Conservation (phyloP, 1,140 invertebrate genomes). For the Cepaea nemoralis region DNA sequence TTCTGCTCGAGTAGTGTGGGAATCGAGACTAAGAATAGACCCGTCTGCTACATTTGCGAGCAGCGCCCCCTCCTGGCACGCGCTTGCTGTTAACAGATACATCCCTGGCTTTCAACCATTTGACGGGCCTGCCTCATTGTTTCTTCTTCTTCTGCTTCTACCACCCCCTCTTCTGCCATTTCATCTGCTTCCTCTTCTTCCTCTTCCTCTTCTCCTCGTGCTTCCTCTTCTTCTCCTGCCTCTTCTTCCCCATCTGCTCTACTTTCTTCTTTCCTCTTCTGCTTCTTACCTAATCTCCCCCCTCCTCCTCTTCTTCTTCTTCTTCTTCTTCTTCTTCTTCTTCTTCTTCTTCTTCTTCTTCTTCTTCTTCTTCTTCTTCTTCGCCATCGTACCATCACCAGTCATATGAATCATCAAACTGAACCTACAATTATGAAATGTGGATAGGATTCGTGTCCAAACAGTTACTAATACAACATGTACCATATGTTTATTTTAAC, state of each 20-base stretch:
- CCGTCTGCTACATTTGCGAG: not conserved
- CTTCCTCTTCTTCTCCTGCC: not conserved
- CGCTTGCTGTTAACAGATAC: not conserved
- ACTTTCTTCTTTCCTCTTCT: too few species aligned
- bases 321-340: not conserved
- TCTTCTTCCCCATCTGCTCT: not conserved
- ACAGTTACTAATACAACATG: not conserved
- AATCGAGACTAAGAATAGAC: conserved; percentile 5
- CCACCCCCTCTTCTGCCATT: too few species aligned
- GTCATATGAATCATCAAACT: too few species aligned
- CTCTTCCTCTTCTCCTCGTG: not conserved
- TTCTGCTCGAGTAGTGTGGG: conserved; percentile 5
- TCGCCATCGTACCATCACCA: not conserved
- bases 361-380: not conserved
- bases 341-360: not conserved
- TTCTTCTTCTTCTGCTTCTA: not conserved
- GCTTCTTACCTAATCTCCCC: too few species aligned
- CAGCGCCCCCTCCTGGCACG: conserved; percentile 4
- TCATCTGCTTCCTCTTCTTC: not conserved
- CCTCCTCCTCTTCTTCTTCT: too few species aligned
- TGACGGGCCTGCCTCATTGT: conserved; percentile 1
- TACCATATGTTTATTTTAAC: not conserved
- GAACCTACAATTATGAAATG: not conserved
- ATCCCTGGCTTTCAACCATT: not conserved
- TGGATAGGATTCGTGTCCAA: not conserved